Conservation (phyloP, 1,140 invertebrate genomes). For the Monochamus saltuarius region DNA sequence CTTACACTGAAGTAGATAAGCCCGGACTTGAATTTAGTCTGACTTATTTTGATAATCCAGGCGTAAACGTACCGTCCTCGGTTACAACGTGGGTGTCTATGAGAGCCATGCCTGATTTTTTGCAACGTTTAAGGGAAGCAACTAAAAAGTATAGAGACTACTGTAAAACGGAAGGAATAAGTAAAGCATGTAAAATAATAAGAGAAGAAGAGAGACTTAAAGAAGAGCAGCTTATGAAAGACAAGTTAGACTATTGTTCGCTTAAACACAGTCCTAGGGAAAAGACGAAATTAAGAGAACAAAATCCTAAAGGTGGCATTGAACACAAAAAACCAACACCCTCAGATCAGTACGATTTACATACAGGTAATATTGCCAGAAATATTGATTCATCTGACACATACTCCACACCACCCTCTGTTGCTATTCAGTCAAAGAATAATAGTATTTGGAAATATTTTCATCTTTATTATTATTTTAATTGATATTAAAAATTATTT, state of each 20-base stretch:
- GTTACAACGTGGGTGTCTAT: slow-evolving; percentile 68
- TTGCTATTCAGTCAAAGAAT: slow-evolving; percentile 23
- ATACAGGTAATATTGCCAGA: slow-evolving; percentile 1
- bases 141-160: slow-evolving; percentile 46
- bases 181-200: slow-evolving; percentile 27
- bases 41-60: slow-evolving; percentile 87
- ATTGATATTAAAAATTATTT: slow-evolving; percentile 9
- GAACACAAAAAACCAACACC: slow-evolving; percentile 4
- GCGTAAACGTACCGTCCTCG: slow-evolving; percentile 66
- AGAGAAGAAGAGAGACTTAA: slow-evolving; percentile 19
- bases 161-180: slow-evolving; percentile 35
- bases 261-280: slow-evolving; percentile 21
- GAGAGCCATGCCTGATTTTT: slow-evolving; percentile 50
- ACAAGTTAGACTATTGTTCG: slow-evolving; percentile 30
- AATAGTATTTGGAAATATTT: slow-evolving; percentile 44
- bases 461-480: slow-evolving; percentile 45
- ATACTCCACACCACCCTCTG: slow-evolving; percentile 4
- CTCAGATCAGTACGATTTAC: not conserved
- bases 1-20: slow-evolving; percentile 61
- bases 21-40: slow-evolving; percentile 75
- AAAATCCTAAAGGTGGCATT: slow-evolving; percentile 8
- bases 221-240: slow-evolving; percentile 22
- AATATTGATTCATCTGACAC: slow-evolving; percentile 2
- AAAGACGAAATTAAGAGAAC: slow-evolving; percentile 15
- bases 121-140: slow-evolving; percentile 43